These are phyloP conservation scores for Aleiodes alternator DNA, from an alignment of 2,888 invertebrate species.

Conservation along the genomic window DNA sequence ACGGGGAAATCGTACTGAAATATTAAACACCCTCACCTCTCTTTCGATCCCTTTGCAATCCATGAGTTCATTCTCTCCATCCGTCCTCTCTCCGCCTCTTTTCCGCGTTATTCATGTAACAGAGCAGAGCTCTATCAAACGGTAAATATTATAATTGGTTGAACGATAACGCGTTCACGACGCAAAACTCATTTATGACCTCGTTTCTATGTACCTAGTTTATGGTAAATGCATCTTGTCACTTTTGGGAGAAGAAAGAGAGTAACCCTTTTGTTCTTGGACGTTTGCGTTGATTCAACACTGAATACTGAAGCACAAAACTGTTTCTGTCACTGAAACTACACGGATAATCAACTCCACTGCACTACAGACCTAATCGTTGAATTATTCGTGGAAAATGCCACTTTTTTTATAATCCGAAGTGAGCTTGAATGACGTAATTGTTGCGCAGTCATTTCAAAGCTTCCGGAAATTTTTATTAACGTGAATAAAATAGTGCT, in stretches of 20 bases:
- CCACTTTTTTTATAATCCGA: too few relatives aligned
- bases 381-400: too few relatives aligned
- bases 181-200: slow-evolving; percentile 25
- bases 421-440: too few relatives aligned
- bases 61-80: slow-evolving; percentile 32
- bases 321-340: background rate
- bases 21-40: slow-evolving; percentile 61
- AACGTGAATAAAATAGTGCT: too few relatives aligned
- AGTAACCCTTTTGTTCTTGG: too few relatives aligned
- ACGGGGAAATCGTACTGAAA: slow-evolving; percentile 57
- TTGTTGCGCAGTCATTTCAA: too few relatives aligned
- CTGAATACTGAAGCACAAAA: slow-evolving; percentile 7
- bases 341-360: background rate
- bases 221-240: background rate
- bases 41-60: background rate
- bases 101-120: slow-evolving; percentile 40
- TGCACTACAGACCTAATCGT: background rate
- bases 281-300: slow-evolving; percentile 19
- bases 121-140: slow-evolving; percentile 52
- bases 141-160: slow-evolving; percentile 19
- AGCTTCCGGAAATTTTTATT: too few relatives aligned
- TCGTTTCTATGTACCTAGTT: background rate
- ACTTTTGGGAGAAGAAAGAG: too few relatives aligned
- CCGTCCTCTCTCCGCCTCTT: slow-evolving; percentile 43
- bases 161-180: slow-evolving; percentile 13